Percentiles rank a stretch among this genome's conserved stretches.
Evolutionary conservation across 2,113 vertebrate species (phyloP).

Genomic region (Falcunculus frontatus): DNA sequence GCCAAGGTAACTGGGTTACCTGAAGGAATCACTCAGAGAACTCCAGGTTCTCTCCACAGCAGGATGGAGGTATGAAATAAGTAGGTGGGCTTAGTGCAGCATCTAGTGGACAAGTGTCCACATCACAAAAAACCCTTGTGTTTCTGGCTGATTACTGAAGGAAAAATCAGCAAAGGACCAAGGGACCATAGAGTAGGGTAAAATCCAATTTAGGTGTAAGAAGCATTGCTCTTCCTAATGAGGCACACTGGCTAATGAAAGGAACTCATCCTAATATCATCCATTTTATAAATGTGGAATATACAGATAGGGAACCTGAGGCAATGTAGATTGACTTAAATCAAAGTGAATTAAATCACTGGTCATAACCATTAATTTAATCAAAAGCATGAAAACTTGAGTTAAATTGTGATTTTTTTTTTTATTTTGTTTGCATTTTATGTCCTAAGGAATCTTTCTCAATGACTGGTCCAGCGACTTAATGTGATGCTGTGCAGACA

Average conservation of each 20-base stretch:
- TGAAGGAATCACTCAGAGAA: background rate
- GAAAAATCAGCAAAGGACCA: background rate
- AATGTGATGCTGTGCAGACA: background rate
- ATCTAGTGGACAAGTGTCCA: conserved; percentile 61
- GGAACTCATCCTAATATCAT: background rate
- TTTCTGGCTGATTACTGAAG: background rate
- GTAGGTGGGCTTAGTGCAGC: conserved; percentile 60
- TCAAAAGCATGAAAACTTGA: background rate
- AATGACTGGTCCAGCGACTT: background rate
- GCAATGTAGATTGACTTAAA: background rate
- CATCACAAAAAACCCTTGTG: background rate
- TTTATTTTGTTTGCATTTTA: background rate
- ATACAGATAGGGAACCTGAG: background rate
- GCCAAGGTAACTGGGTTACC: background rate
- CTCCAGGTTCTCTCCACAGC: background rate
- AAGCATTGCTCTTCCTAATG: background rate
- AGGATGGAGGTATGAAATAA: background rate
- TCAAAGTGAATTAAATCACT: background rate
- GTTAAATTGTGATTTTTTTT: background rate
- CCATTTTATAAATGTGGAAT: background rate
- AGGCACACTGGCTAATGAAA: background rate
- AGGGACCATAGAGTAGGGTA: background rate
- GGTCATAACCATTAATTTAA: background rate
- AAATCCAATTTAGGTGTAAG: background rate
- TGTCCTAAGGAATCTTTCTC: background rate